phyloP scores from a whole-genome alignment of 2,797 vertebrate genomes.

The Aeoliscus strigatus region DNA sequence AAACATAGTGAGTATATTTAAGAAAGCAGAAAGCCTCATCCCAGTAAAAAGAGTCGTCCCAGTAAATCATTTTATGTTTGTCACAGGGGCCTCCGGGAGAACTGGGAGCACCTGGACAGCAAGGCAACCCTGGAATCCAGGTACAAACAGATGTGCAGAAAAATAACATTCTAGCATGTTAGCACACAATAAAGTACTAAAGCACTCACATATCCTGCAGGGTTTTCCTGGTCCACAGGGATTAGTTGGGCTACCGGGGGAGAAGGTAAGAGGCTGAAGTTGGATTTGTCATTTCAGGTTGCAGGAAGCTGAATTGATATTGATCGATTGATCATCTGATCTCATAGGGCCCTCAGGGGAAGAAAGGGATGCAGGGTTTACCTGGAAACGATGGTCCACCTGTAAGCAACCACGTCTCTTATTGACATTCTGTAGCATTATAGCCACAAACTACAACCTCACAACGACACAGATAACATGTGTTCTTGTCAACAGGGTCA shows the following conservation, averaged over 20 bases:
- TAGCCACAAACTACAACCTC: no score
- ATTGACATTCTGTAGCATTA: constrained; percentile 3
- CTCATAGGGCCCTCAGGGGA: constrained; percentile 87
- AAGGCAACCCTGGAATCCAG: constrained; percentile 92
- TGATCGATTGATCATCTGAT: constrained; percentile 11
- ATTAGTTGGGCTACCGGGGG: constrained; percentile 88
- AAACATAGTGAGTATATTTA: constrained; percentile 79
- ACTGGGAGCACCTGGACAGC: constrained; percentile 88
- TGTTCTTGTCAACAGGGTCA: constrained; percentile 80
- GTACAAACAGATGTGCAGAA: constrained; percentile 57
- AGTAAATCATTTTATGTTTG: constrained; percentile 19
- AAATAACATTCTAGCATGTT: no score
- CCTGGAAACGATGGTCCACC: constrained; percentile 90
- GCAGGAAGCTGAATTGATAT: no score
- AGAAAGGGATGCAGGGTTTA: constrained; percentile 89
- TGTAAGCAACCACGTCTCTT: constrained; percentile 69
- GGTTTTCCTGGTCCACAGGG: constrained; percentile 96
- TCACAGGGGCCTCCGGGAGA: constrained; percentile 86
- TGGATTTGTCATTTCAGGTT: no score
- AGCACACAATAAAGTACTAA: no score
- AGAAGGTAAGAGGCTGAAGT: constrained; percentile 90
- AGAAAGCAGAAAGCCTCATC: neutral
- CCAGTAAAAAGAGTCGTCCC: neutral
- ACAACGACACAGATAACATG: no score
- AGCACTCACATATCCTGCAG: no score